Percentiles rank a stretch among this genome's conserved stretches.
These are phyloP conservation scores for Eurytoma adleriae DNA, from an alignment of 2,888 invertebrate species.

Conservation along the genomic window DNA sequence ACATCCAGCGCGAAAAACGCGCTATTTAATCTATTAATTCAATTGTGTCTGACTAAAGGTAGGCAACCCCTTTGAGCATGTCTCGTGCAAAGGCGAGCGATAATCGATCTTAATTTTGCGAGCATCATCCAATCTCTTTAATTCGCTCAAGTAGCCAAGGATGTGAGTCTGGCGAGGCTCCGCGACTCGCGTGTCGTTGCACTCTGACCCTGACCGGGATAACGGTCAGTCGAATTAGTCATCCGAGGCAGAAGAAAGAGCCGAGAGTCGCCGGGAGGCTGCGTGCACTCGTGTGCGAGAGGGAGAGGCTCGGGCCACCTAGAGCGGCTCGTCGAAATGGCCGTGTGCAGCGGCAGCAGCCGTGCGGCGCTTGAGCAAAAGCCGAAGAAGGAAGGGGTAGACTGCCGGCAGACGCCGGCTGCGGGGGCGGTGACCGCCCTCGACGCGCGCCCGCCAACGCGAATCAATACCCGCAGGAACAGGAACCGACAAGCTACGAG, in stretches of 20 bases:
- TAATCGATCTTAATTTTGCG: not conserved
- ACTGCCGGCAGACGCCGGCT: slow-evolving; percentile 74
- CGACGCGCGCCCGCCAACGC: slow-evolving; percentile 69
- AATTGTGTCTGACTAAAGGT: no score
- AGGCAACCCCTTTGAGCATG: not conserved
- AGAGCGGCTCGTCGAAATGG: slow-evolving; percentile 66
- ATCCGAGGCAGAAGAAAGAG: slow-evolving; percentile 9
- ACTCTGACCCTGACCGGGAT: slow-evolving; percentile 62
- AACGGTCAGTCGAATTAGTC: slow-evolving; percentile 40
- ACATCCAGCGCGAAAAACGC: no score
- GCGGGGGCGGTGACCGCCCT: slow-evolving; percentile 75
- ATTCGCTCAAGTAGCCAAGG: not conserved
- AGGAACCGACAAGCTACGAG: slow-evolving; percentile 69
- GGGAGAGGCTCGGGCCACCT: slow-evolving; percentile 26
- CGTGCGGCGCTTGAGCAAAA: slow-evolving; percentile 31
- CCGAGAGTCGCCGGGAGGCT: not conserved
- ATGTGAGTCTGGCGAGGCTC: not conserved
- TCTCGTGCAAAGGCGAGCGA: not conserved
- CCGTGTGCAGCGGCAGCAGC: slow-evolving; percentile 59
- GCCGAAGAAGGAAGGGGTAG: slow-evolving; percentile 66
- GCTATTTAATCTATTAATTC: no score
- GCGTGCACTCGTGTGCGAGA: not conserved
- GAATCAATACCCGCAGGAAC: slow-evolving; percentile 77
- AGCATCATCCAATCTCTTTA: slow-evolving; percentile 16
- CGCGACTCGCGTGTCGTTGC: slow-evolving; percentile 55